Percentiles rank a stretch among this genome's conserved stretches.
Evolutionary conservation across 2,113 vertebrate genomes (phyloP).

Genomic region (Tylochromis polylepis): DNA sequence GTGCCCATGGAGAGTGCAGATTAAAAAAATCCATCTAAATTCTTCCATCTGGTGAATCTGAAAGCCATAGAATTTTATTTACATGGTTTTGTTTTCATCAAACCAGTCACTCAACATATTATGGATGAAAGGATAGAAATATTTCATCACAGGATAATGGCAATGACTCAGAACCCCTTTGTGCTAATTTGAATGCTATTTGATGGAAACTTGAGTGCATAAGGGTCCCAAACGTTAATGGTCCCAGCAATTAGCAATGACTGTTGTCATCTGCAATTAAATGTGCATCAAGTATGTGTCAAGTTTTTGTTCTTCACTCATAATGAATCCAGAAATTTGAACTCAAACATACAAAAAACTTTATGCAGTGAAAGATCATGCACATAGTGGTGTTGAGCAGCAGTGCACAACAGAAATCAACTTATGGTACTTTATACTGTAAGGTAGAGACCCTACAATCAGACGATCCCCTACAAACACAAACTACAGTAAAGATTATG

Average conservation of each 20-base stretch:
- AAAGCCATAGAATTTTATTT: background rate
- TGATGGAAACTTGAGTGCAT: rapidly evolving
- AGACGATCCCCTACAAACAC: background rate
- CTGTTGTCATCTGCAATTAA: background rate
- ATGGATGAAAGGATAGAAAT: background rate
- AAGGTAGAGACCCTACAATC: background rate
- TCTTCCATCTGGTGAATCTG: background rate
- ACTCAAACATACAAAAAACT: rapidly evolving
- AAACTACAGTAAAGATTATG: background rate
- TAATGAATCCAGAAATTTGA: background rate
- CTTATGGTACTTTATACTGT: background rate
- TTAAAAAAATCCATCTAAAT: background rate
- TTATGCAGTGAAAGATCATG: background rate
- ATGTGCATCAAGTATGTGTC: background rate
- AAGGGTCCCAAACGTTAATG: background rate
- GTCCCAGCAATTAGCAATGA: background rate
- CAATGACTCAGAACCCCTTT: background rate
- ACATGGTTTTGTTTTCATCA: background rate
- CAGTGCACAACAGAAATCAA: background rate
- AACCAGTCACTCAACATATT: background rate
- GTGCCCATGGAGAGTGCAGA: rapidly evolving
- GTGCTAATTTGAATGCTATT: background rate
- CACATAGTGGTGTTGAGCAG: background rate
- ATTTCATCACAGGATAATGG: background rate
- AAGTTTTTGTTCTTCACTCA: background rate